phyloP scores from a whole-genome alignment of 2,888 invertebrate genomes.

The Melangyna quadrimaculata region DNA sequence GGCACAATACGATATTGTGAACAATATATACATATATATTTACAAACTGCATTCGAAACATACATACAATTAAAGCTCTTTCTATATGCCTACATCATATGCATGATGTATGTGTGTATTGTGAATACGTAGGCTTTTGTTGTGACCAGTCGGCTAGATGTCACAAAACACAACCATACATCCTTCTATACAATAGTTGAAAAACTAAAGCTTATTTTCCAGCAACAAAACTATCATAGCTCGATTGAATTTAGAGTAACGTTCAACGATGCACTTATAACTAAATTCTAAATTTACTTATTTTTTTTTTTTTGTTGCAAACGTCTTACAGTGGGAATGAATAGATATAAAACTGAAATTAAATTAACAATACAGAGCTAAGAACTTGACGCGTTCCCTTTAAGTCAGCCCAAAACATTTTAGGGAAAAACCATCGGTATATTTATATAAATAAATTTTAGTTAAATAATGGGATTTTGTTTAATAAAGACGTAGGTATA shows the following conservation, averaged over 20 bases:
- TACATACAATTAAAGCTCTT: neutral
- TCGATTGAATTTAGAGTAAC: slow-evolving; percentile 50
- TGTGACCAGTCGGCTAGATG: slow-evolving; percentile 44
- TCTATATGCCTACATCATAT: neutral
- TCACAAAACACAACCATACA: slow-evolving; percentile 17
- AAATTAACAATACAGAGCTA: neutral
- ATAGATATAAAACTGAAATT: neutral
- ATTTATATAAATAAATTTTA: too few species aligned
- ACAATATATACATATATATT: too few species aligned
- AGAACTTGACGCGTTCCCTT: neutral
- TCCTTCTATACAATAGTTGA: slow-evolving; percentile 28
- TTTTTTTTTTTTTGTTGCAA: slow-evolving; percentile 17
- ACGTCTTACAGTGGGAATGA: neutral
- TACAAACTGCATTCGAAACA: neutral
- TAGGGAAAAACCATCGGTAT: too few species aligned
- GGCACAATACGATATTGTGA: slow-evolving; percentile 6
- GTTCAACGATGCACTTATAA: slow-evolving; percentile 34
- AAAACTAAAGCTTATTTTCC: slow-evolving; percentile 35
- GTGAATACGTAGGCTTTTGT: slow-evolving; percentile 14
- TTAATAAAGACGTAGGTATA: too few species aligned
- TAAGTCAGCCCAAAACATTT: neutral
- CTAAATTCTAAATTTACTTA: slow-evolving; percentile 57
- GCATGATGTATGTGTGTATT: neutral
- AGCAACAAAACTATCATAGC: neutral
- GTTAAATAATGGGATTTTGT: too few species aligned